Conservation (phyloP, 2,888 invertebrate species). For the Zaprionus lineosus region DNA sequence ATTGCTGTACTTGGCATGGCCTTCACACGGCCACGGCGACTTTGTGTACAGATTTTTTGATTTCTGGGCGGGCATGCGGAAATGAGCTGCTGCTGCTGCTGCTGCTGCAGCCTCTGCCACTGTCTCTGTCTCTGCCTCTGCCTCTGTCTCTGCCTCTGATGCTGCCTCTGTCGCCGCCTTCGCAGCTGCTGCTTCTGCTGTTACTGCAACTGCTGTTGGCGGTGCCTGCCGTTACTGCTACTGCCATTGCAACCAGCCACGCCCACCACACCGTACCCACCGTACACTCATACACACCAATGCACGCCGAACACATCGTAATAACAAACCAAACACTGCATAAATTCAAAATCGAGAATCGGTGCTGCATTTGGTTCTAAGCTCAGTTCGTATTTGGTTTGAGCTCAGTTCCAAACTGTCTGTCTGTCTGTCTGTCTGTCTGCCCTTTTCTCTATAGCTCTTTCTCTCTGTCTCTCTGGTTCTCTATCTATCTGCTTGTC, state of each 20-base stretch:
- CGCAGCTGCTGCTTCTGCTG: too few relatives aligned
- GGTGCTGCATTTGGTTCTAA: conserved; percentile 32
- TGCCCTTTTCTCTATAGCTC: too few relatives aligned
- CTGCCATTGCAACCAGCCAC: background rate
- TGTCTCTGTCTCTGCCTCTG: too few relatives aligned
- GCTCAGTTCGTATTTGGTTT: conserved; percentile 67
- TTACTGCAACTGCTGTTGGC: conserved; percentile 24
- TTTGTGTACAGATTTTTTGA: conserved; percentile 68
- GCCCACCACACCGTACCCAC: background rate
- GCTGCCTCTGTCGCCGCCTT: too few relatives aligned
- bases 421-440: conserved; percentile 5
- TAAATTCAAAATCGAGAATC: conserved; percentile 66
- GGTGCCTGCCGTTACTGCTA: conserved; percentile 19
- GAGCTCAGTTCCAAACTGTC: conserved; percentile 45
- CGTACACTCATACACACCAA: background rate
- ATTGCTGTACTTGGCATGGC: conserved; percentile 45
- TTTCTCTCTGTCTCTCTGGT: conserved; percentile 12
- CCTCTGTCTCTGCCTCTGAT: too few relatives aligned
- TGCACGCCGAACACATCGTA: conserved; percentile 38
- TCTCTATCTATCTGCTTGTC: conserved; percentile 1
- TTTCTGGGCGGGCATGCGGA: conserved; percentile 47
- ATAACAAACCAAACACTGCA: conserved; percentile 76
- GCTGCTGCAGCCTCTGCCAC: too few relatives aligned
- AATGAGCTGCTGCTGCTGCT: conserved; percentile 52
- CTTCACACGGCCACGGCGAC: conserved; percentile 64